Evolutionary conservation across 2,113 vertebrate species (phyloP), one percentile per base, ranked within the genome.

Genomic region (Sturnus vulgaris): DNA sequence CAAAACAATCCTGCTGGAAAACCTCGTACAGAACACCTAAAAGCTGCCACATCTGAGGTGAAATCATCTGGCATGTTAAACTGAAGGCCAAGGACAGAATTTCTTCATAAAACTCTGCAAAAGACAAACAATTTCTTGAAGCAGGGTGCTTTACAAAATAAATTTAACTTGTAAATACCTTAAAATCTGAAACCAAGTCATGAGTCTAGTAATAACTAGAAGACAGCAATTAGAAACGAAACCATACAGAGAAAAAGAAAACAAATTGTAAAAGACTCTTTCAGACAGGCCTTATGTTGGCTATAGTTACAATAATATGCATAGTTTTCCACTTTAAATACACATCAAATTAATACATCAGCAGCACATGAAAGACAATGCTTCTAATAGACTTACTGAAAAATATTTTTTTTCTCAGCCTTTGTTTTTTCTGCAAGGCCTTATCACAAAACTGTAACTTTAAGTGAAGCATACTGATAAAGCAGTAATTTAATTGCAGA

Each of bases 1-100:
- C 99, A 68, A 99, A 99, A 96, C 98, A 99, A 97, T 99, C 99
- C 42, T 99, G 99, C 95, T 99, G 99, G 93, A 99, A 99, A 82
- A 99, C 98, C 81, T 99, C 98, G 20, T 98, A 99, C 5, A 99
- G 95, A 76, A 99, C 98, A 14, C 98, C 98, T 15, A 99, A 98
- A 35, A 99, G 98, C 96, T 99, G 99, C 99, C 99, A 99, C 99
- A 99, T 99, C 95, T 99, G 99, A 78, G 98, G 98, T 46, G 99
- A 99, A 96, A 99, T 98, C 82, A 98, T 98, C 97, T 99, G 99
- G 97, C 99, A 99, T 11, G 99, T 99, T 95, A 99, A 98, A 80
- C 98, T 99, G 72, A 99, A 99, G 2, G 99, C 99, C 97, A 99
- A 97, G 2, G 99, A 99, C 27, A 99, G 98, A 94, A 99, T 99